These are phyloP conservation scores for Columbina picui DNA, from an alignment of 2,113 vertebrate species.

Conservation along the genomic window DNA sequence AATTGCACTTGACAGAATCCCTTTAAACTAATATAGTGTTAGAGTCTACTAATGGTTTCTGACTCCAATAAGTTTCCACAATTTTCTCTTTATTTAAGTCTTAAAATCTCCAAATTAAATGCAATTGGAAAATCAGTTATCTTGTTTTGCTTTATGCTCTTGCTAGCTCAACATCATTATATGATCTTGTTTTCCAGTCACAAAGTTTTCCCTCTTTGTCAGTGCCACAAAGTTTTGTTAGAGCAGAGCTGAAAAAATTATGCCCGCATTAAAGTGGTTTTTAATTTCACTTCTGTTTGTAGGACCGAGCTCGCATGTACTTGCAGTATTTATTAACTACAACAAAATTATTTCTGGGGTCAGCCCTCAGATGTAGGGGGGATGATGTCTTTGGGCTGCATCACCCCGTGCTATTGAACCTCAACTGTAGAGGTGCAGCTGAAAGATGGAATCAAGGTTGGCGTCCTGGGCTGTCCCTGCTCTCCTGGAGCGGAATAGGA, in stretches of 20 bases:
- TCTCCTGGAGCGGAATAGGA: background rate
- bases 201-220: background rate
- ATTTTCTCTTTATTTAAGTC: slow-evolving; percentile 55
- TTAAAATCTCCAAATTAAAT: slow-evolving; percentile 48
- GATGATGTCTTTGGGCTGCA: background rate
- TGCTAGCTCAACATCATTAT: slow-evolving; percentile 44
- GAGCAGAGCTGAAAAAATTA: background rate
- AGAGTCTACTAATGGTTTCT: slow-evolving; percentile 44
- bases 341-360: background rate
- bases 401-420: background rate
- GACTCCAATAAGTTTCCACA: slow-evolving; percentile 29
- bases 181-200: slow-evolving; percentile 20
- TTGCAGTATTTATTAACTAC: background rate
- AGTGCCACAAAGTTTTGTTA: background rate
- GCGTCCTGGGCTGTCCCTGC: background rate
- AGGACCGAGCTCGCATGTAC: background rate
- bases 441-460: background rate
- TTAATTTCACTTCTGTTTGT: background rate
- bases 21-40: slow-evolving; percentile 42
- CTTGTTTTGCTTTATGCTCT: slow-evolving; percentile 38
- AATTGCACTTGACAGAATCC: slow-evolving; percentile 49
- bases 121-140: slow-evolving; percentile 62
- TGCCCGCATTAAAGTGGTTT: accelerated
- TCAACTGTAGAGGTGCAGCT: background rate
- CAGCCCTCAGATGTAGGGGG: background rate